Evolutionary conservation across 2,888 invertebrate genomes (phyloP), one percentile per base, ranked within the genome.

Genomic region (Megaustenia siamemsis): DNA sequence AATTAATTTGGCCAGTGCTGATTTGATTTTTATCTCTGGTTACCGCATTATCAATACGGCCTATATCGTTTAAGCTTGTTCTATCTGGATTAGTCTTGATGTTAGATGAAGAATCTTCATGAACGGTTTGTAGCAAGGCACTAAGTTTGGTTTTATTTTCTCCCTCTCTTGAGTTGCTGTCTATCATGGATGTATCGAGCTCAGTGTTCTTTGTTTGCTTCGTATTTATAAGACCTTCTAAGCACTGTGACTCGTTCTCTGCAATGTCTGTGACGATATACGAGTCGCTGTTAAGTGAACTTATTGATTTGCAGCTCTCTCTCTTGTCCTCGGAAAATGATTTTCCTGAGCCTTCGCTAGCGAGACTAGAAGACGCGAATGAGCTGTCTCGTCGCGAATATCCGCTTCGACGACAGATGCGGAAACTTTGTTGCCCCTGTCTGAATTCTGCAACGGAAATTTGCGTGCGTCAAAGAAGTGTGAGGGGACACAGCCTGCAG

Each of bases 381-480:
- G 82, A 60, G 15, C 40, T 10, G 1, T 38, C 15, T n/a, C 71
- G 32, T 71, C 82, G 3, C 71, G 53, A 21, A 73, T 60, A 40
- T 82, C 82, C 15, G 66, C 82, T 0, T 76, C 82, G 21, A 82
- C 82, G 21, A 82, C 66, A 21, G 49, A 60, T 8, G 83, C 76
- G 15, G 68, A 53, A 24, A 77, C 63, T 60, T 43, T 63, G 38
- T 38, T 56, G 21, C 21, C 24, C 35, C 28, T 53, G 8, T 28
- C 45, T 38, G 56, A 71, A 53, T 40, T 18, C 4, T 6, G 40
- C 15, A 32, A 32, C 8, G 43, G 1, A 12, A 38, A n/a, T 66
- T 75, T 32, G 18, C 1, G 49, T 24, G 49, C 10, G n/a, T 15
- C 32, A 1, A 60, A 38, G 24, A 18, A 60, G 43, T 53, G 38